Base-by-base conservation (phyloP, 2,797 vertebrate species). In the Peromyscus eremicus region DNA sequence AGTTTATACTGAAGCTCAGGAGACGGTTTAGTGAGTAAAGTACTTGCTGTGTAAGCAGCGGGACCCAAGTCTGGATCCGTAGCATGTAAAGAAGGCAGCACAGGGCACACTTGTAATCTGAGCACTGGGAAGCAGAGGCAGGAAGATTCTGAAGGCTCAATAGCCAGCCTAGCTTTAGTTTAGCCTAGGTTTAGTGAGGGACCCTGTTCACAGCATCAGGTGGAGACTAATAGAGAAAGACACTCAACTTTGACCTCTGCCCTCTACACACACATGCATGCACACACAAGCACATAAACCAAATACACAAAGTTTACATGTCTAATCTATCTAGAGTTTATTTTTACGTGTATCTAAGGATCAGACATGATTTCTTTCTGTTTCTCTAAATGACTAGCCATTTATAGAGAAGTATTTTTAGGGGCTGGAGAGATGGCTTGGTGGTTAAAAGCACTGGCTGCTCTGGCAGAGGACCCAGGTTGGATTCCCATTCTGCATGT, bases 371-470 rank as follows among this genome's bases (percentile, higher is more conserved):
- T 85, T 49, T 68, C 27, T 49, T 64, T 29, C 80, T 62, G 13
- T 68, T 49, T 49, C 43, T 49, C 64, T 46, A 68, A 49, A 68
- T 85, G 32, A 66, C 43, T 85, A 66, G 40, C 40, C 16, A 37
- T 93, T 70, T 93, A 71, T 40, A 60, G 64, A 89, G 84, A 85
- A 89, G 52, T 71, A 40, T 60, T 37, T 2, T 93, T 89, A 6
- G n/a, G 23, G 80, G 3, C 55, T 82, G 80, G 25, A 81, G 23
- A 57, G 52, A 62, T 17, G 57, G 25, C 55, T 82, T 55, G 37
- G 34, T 82, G 23, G 34, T 60, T 60, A 60, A 82, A 55, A 27
- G 55, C 55, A 82, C 23, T 9, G 6, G 23, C 13, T 17, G 13
- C 55, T 82, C n/a, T 82, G 23, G 3, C 27, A 14, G n/a, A 82